Evolutionary conservation across 1,140 invertebrate species (phyloP), one percentile per base, ranked within the genome.

Genomic region (Neodiprion lecontei): DNA sequence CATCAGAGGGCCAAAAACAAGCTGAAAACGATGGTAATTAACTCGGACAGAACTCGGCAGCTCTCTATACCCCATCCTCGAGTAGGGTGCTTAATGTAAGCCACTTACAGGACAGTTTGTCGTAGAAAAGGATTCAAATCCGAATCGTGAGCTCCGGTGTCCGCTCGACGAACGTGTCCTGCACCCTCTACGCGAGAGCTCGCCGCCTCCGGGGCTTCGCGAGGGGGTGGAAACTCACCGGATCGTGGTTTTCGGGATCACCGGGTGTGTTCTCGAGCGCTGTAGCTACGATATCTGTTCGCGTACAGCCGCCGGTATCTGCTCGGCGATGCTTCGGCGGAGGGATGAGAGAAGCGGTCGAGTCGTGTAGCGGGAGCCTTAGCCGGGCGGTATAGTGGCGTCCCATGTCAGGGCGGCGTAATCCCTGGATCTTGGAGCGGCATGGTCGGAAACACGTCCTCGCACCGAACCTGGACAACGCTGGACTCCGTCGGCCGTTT

Each of bases 341-440:
- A 21, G 17, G 17, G 17, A 21, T 21, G 17, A 21, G 17, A 21
- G 10, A 53, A 14, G n/a, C 10, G 10, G 10, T 53, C 10, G 50
- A 53, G n/a, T n/a, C 50, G n/a, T 53, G 50, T 53, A 11, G 10
- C 50, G n/a, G 50, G 50, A 53, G 50, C 50, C 50, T 53, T 53
- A 53, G 50, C 50, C n/a, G 47, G 72, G 49, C 68, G 72, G 53
- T 70, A 70, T 79, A 85, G 83, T 85, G 82, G 81, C 76, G 78
- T 84, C 80, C 80, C 82, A 79, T 84, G 84, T 85, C 81, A 84
- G 79, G 77, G 73, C 79, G 76, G 81, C 79, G 82, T 86, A 86
- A 86, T 84, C 84, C 84, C 67, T 75, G 81, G 85, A 86, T 85
- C 82, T 83, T 74, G 81, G 83, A 78, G 80, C 83, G 80, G 80